These are phyloP conservation scores for Phrixothrix hirtus DNA, from an alignment of 2,888 invertebrate species.

Conservation along the genomic window DNA sequence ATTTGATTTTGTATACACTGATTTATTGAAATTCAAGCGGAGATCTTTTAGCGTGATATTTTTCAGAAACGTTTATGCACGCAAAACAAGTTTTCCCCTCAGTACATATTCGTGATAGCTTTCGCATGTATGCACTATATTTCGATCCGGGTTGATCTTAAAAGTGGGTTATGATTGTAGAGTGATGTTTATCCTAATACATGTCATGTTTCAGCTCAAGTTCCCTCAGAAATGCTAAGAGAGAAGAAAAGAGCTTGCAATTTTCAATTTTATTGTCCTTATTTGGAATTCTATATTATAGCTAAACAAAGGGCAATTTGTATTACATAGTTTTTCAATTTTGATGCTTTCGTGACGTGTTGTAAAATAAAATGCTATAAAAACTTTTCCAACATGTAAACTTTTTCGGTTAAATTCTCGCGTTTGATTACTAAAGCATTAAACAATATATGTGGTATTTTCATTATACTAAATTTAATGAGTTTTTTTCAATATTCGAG, in stretches of 20 bases:
- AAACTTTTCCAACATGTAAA: neutral
- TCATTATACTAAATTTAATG: no score
- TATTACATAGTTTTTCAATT: neutral
- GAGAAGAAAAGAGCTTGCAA: neutral
- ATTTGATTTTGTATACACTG: no score
- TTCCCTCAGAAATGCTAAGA: neutral
- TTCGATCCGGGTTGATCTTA: conserved; percentile 10
- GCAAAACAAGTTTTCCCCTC: conserved; percentile 5
- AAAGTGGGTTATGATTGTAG: conserved; percentile 13
- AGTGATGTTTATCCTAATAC: conserved; percentile 13
- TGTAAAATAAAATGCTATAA: neutral
- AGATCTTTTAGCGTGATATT: no score
- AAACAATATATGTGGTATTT: no score
- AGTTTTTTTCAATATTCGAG: no score
- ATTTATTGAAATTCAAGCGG: no score
- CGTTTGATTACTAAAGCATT: no score
- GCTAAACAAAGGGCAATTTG: neutral
- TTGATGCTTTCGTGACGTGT: neutral
- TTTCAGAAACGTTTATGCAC: no score
- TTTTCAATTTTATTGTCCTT: neutral
- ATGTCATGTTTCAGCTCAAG: conserved; percentile 11
- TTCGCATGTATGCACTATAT: conserved; percentile 14
- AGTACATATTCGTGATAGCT: conserved; percentile 12
- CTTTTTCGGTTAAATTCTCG: no score
- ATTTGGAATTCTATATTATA: neutral